Conservation (phyloP, 2,113 vertebrate species). For the Cisticola juncidis region DNA sequence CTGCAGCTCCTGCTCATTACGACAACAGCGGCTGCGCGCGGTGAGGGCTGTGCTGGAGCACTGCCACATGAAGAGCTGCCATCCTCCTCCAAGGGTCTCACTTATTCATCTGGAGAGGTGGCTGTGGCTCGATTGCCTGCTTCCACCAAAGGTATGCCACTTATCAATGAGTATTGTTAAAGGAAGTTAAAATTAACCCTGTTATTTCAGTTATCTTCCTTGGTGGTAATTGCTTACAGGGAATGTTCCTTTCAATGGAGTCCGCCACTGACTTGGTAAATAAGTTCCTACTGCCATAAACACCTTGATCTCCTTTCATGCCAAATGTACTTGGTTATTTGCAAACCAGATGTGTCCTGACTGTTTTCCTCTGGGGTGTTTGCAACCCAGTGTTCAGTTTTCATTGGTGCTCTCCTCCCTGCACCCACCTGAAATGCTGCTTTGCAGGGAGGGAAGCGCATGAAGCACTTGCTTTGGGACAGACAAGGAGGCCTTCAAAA, state of each 20-base stretch:
- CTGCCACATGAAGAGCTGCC: neutral
- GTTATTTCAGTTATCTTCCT: neutral
- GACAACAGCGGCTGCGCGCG: fast-evolving
- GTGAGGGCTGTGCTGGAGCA: neutral
- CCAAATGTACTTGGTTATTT: neutral
- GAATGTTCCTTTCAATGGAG: neutral
- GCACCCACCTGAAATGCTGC: neutral
- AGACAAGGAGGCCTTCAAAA: neutral
- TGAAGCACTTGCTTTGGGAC: fast-evolving
- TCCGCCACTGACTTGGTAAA: neutral
- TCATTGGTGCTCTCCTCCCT: neutral
- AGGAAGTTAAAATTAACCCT: neutral
- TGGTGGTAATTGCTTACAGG: neutral
- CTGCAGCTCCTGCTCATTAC: neutral
- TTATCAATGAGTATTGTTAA: neutral
- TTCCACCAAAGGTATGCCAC: neutral
- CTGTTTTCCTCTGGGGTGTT: neutral
- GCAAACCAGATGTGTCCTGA: neutral
- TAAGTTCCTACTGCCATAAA: neutral
- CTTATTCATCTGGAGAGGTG: neutral
- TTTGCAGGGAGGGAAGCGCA: fast-evolving
- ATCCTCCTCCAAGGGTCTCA: neutral
- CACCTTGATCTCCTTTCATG: neutral
- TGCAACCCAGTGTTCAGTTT: neutral
- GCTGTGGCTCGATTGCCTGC: neutral